Base-by-base conservation (phyloP, 1,140 invertebrate genomes). In the Lepeophtheirus salmonis region DNA sequence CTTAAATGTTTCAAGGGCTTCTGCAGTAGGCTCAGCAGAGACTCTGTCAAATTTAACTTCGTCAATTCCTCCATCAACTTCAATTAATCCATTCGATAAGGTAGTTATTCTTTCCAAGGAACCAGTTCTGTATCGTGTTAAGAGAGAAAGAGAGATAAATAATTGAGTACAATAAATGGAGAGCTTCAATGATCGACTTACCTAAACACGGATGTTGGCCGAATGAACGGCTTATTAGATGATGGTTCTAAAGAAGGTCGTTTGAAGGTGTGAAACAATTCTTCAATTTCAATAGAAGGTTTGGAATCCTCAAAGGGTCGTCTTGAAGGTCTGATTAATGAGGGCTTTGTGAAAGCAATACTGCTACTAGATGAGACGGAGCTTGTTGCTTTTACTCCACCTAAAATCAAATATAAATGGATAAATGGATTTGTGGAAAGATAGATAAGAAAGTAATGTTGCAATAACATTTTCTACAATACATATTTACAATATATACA, bases 11-110 rank as follows among this genome's bases (percentile, higher is more conserved):
- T 54, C 52, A 54, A 54, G 20, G 23, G 23, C 23, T 3, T 24
- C 52, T 24, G 23, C 52, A 12, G 52, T n/a, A 23, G 52, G 52
- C 22, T 54, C 52, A 24, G 23, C 23, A 2, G 52, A 54, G 52
- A 24, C 52, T 4, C 23, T 18, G 23, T 54, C 52, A 23, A 54
- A 54, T 54, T 20, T 54, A 2, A 24, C 18, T 3, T 20, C 52
- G 17, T 54, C 52, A 20, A 20, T 54, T 4, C 18, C 52, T 12
- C 52, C 52, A 23, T 54, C 52, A 2, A 54, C 52, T 54, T 54
- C 52, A 23, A 54, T 24, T 24, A 54, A 2, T 2, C 52, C 52
- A 23, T 54, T 54, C n/a, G 52, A 54, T 3, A 54, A 20, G 13
- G 52, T 20, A 3, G 52, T 54, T 24, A 54, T 24, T 23, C 52